Base-by-base conservation (phyloP, 2,113 vertebrate genomes). In the Proterorhinus semilunaris region DNA sequence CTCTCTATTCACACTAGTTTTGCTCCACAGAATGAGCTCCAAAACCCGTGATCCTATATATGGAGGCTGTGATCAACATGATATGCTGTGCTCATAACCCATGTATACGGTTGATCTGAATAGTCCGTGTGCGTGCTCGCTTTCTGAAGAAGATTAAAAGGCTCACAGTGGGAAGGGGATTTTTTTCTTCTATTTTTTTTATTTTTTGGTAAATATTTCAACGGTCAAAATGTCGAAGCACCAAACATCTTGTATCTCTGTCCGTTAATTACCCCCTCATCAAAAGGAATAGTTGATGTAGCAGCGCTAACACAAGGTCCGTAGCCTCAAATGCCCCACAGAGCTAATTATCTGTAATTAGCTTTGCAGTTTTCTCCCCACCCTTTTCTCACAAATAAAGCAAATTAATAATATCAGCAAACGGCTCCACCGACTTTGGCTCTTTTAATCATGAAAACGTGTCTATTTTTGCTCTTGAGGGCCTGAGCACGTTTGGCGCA, bases 291-390 rank as follows among this genome's bases (percentile, higher is more conserved):
- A 59, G 66, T 71, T 88, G 80, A 91, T 83, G 69, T 27, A 45
- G 48, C 79, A 43, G 58, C 57, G 43, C 52, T 74, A 68, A 66
- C 75, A 83, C 77, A 72, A 77, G 77, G 75, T 49, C 48, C 1
- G 10, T 27, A 49, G 76, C 82, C 67, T 73, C 61, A 49, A 62
- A 81, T 36, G 72, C 54, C 72, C 81, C 57, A 21, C 71, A 81
- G 72, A 71, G 82, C 58, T 86, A 87, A 88, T 90, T 88, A 88
- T 84, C 87, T 86, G 81, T 83, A 90, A 91, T 89, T 86, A 88
- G 53, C 46, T 49, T 48, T 48, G 13, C 76, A 79, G 76, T 84
- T 76, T 71, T 87, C 16, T 21, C 17, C 4, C 27, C 1, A 1
- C 27, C 27, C 4, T 36, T 4, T 82, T 62, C 82, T 79, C 52